Percentiles rank a stretch among this genome's conserved stretches.
These are phyloP conservation scores for Laodelphax striatellus DNA, from an alignment of 1,140 invertebrate genomes.

Conservation along the genomic window DNA sequence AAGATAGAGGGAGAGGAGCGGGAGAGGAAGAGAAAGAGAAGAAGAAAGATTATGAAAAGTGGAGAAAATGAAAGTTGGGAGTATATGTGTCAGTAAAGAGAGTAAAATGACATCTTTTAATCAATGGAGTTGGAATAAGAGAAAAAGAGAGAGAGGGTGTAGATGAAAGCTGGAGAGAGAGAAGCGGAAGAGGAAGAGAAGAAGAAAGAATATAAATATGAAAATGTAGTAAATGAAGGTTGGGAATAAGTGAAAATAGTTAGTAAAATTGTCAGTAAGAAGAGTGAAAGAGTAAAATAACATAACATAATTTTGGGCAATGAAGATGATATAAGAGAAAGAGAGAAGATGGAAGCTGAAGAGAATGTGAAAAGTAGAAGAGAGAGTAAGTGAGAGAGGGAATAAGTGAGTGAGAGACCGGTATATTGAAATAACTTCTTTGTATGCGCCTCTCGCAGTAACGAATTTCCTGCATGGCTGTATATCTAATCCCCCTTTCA, in stretches of 20 bases:
- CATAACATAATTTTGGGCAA: neutral
- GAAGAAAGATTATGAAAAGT: neutral
- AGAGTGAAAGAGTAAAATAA: neutral
- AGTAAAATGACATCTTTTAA: too few relatives aligned
- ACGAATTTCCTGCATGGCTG: too few relatives aligned
- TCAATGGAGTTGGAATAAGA: too few relatives aligned
- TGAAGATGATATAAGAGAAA: neutral
- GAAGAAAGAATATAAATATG: neutral
- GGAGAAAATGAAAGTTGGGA: neutral
- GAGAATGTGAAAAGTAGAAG: neutral
- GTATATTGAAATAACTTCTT: too few relatives aligned
- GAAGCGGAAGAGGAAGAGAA: neutral
- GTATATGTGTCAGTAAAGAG: too few relatives aligned
- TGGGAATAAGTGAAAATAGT: neutral
- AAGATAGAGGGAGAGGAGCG: neutral
- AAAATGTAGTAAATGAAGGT: neutral
- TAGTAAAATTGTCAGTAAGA: too few relatives aligned
- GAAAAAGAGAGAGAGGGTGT: neutral
- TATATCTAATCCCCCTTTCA: too few relatives aligned
- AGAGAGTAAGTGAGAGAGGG: neutral
- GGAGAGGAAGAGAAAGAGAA: neutral
- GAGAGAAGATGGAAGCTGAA: neutral
- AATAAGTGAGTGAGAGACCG: neutral
- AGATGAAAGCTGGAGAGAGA: neutral
- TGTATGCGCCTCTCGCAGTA: too few relatives aligned